Conservation (phyloP, 2,797 vertebrate species). For the Falco columbarius region DNA sequence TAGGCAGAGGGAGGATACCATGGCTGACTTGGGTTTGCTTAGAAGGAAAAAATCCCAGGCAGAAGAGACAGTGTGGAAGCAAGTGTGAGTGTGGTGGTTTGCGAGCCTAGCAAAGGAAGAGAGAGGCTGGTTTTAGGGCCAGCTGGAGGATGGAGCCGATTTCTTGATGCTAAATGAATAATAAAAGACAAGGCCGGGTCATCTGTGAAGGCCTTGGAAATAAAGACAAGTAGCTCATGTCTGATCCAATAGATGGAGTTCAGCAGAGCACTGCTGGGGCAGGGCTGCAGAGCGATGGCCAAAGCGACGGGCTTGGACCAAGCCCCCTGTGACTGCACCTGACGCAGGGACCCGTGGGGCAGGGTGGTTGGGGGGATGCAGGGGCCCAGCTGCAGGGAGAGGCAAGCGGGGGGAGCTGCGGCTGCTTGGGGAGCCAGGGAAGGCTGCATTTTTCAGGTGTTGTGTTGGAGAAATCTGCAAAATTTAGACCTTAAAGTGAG, state of each 20-base stretch:
- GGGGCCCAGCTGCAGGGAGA: not conserved
- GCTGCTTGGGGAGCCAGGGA: not conserved
- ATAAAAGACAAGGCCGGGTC: not conserved
- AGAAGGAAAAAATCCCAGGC: not conserved
- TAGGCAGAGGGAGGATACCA: not conserved
- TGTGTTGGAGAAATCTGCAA: not conserved
- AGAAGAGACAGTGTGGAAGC: not conserved
- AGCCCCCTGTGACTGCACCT: not conserved
- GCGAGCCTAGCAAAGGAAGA: not conserved
- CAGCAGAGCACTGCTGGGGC: not conserved
- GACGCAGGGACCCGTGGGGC: not conserved
- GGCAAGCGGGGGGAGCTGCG: not conserved
- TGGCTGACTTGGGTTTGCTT: not conserved
- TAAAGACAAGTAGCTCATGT: not conserved
- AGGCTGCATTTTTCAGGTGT: not conserved
- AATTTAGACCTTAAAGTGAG: not conserved
- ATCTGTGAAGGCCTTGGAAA: slow-evolving; percentile 9
- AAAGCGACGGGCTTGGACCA: not conserved
- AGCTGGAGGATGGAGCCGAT: not conserved
- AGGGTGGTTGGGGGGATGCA: not conserved
- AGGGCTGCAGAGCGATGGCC: not conserved
- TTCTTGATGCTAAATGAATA: slow-evolving; percentile 13
- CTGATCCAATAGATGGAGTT: not conserved
- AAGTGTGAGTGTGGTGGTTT: rapidly evolving
- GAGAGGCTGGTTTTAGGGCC: not conserved